Base-by-base conservation (phyloP, 2,888 invertebrate genomes). In the Orthonychiurus folsomi region DNA sequence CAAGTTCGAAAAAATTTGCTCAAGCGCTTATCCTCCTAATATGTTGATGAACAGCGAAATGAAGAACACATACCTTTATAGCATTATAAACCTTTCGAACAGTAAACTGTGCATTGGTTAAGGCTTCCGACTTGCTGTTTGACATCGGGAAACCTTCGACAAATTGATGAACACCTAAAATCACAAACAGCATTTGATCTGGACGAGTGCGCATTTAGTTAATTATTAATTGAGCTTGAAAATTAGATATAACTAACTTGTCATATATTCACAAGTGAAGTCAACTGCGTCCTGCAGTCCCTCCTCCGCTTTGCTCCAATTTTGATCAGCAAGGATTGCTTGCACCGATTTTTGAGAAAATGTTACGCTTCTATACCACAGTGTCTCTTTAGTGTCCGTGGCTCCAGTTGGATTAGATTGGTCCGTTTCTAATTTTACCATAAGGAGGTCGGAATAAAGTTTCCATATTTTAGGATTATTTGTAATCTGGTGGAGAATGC, bases 401-500 rank as follows among this genome's bases (percentile, higher is more conserved):
- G 59, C 62, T 55, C 48, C n/a, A 23, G 52, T 23, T 20, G 9
- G 12, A 9, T 37, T 15, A 37, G 5, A 5, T 37, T 5, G 37
- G 37, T 37, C 37, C 5, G 37, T 9, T 23, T 21, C 52, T 9
- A 23, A 9, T 20, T 59, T 27, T 9, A 28, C 23, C 12, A 56
- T 3, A 15, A 80, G 73, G 50, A 65, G 50, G 12, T 86, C 81
- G 0, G 90, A 87, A 73, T 93, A 91, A 64, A 90, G 75, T 74
- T 86, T 84, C 94, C 93, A 94, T 3, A 93, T 76, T 63, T 85
- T 82, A 0, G 86, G 83, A 73, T 87, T 85, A 69, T 84, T 86
- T 37, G 78, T 75, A 12, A 79, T 76, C 78, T 79, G 68, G n/a
- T 65, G 59, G 27, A 27, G 3, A 57, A 62, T 53, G 28, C 20